Conservation (phyloP, 2,888 invertebrate species). For the Phortica okadai region DNA sequence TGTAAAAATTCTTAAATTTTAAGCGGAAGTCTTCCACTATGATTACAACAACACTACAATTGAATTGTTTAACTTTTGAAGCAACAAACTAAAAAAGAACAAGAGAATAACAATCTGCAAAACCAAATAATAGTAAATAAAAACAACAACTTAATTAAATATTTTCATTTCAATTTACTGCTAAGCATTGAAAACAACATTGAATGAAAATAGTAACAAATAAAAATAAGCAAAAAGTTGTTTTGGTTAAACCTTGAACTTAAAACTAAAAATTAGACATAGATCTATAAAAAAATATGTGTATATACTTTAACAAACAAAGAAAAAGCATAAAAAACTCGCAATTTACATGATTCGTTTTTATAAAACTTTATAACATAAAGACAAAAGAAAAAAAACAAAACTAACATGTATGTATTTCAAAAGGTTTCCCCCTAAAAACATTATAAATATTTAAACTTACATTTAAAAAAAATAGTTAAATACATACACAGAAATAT, state of each 20-base stretch:
- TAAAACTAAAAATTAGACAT: conserved; percentile 33
- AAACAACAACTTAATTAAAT: neutral
- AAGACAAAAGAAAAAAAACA: conserved; percentile 29
- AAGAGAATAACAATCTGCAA: neutral
- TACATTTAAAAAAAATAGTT: conserved; percentile 24
- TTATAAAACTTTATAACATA: conserved; percentile 35
- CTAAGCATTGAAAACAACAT: conserved; percentile 10
- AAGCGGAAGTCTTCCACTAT: conserved; percentile 77
- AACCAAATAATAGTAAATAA: neutral
- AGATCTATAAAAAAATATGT: conserved; percentile 8
- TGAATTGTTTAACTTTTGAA: conserved; percentile 30
- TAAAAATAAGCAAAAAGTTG: neutral
- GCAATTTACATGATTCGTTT: conserved; percentile 41
- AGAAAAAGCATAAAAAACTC: conserved; percentile 11
- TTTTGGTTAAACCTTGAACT: conserved; percentile 34
- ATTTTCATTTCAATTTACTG: conserved; percentile 6
- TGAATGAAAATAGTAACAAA: neutral
- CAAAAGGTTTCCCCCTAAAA: conserved; percentile 35
- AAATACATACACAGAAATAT: conserved; percentile 44
- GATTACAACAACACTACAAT: conserved; percentile 64
- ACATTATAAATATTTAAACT: conserved; percentile 2
- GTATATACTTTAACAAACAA: conserved; percentile 24
- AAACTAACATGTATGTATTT: conserved; percentile 37
- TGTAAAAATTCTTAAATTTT: conserved; percentile 63
- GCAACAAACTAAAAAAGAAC: conserved; percentile 30